phyloP scores from a whole-genome alignment of 2,113 vertebrate species.

The Vireo altiloquus region DNA sequence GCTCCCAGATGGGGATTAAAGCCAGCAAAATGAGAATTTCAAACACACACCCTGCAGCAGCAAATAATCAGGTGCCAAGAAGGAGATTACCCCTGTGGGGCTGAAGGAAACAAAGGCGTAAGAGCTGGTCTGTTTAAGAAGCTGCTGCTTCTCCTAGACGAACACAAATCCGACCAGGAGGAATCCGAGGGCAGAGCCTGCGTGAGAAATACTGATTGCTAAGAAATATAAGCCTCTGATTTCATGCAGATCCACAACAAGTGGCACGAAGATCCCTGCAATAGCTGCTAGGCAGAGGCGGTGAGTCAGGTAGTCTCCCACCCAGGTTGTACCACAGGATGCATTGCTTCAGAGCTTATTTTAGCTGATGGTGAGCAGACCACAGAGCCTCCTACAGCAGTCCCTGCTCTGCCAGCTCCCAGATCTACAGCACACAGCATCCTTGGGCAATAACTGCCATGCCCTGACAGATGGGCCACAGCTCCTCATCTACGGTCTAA shows the following conservation, averaged over 20 bases:
- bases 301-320: neutral
- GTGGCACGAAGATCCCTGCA: neutral
- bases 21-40: conserved; percentile 38
- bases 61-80: conserved; percentile 55
- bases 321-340: neutral
- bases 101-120: conserved; percentile 1
- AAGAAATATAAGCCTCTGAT: neutral
- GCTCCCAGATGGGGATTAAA: conserved; percentile 31
- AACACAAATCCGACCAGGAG: neutral
- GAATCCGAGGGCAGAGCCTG: neutral
- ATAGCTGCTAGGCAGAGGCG: neutral
- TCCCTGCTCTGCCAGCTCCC: neutral
- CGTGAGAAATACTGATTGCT: neutral
- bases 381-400: neutral
- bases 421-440: neutral
- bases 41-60: neutral
- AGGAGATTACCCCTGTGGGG: conserved; percentile 30
- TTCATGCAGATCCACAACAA: neutral
- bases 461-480: neutral
- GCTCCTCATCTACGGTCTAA: neutral
- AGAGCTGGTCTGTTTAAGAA: neutral
- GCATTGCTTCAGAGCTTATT: neutral
- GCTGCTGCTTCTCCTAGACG: neutral
- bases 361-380: neutral
- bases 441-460: fast-evolving